Evolutionary conservation across 2,888 invertebrate species (phyloP), one percentile per base, ranked within the genome.

Genomic region (Onchidella celtica): DNA sequence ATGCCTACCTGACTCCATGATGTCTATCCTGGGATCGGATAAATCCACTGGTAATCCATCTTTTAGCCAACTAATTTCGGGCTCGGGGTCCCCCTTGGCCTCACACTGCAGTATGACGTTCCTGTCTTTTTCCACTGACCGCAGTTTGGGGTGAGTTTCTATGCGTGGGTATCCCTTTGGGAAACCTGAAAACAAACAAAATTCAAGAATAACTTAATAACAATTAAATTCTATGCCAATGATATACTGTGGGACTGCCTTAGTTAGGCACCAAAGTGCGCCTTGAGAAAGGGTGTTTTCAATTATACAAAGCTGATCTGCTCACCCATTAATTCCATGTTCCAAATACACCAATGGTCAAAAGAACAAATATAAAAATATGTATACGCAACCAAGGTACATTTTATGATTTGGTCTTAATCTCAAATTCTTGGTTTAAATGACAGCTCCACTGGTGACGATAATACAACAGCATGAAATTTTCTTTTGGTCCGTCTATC

Each of bases 71-170:
- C 96, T 96, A 90, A 99, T 96, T 89, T 95, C 95, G 17, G 95
- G 95, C 47, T 96, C 94, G 3, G 97, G 98, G 91, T 95, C 96
- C 77, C 98, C 99, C 65, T 95, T 95, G 57, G 98, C 98, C 85
- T 96, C 95, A 94, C 99, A 99, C 65, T 96, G 96, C 90, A 99
- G 95, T 34, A 97, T 95, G 21, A 98, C 97, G 66, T 96, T 97
- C 94, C 97, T 97, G 27, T 98, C 98, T 87, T 97, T 97, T 94
- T 99, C 99, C 75, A 99, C 98, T 77, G 98, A 98, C 94, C 98
- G 97, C 81, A 97, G 96, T 84, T 95, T 96, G 0, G 99, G 98
- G 83, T 97, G 96, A 89, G 97, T 96, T 57, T 96, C 96, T 92
- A 97, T 97, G 92, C 95, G 95, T 69, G 99, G 99, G 94, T 99